These are phyloP conservation scores for Tautogolabrus adspersus DNA, from an alignment of 2,113 vertebrate species.

Conservation along the genomic window DNA sequence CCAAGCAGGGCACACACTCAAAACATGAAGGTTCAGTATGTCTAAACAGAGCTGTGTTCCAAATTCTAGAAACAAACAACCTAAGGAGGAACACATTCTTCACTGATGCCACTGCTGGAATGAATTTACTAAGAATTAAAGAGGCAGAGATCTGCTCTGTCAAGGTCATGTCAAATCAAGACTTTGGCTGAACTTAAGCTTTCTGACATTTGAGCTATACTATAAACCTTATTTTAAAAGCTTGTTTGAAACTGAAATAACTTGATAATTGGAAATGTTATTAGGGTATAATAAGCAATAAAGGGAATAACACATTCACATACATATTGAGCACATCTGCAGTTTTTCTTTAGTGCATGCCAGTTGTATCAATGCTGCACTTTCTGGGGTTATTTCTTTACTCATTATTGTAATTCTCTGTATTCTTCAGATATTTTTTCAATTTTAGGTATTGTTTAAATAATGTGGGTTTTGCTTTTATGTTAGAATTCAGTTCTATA, in stretches of 20 bases:
- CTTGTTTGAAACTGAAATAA: not conserved
- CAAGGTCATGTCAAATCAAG: not conserved
- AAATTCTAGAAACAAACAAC: constrained; percentile 30
- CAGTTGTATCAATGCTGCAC: too few relatives aligned
- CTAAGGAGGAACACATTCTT: not conserved
- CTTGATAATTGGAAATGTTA: not conserved
- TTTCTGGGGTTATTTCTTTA: too few relatives aligned
- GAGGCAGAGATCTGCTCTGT: not conserved
- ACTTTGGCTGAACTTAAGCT: not conserved
- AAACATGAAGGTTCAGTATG: constrained; percentile 29
- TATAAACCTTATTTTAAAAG: not conserved
- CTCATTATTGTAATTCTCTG: too few relatives aligned
- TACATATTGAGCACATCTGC: not conserved
- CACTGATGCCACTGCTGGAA: constrained; percentile 15
- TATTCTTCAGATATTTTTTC: too few relatives aligned
- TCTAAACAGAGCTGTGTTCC: constrained; percentile 23
- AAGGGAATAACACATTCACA: not conserved
- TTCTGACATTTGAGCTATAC: not conserved
- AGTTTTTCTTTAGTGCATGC: too few relatives aligned
- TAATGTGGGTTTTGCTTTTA: not conserved
- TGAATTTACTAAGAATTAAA: constrained; percentile 26
- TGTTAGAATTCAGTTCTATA: not conserved
- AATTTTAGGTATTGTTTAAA: not conserved
- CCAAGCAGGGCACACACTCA: not conserved
- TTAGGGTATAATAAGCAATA: not conserved